Percentiles rank a stretch among this genome's conserved stretches.
Evolutionary conservation across 2,797 vertebrate species (phyloP).

Genomic region (Sebastes alutus): DNA sequence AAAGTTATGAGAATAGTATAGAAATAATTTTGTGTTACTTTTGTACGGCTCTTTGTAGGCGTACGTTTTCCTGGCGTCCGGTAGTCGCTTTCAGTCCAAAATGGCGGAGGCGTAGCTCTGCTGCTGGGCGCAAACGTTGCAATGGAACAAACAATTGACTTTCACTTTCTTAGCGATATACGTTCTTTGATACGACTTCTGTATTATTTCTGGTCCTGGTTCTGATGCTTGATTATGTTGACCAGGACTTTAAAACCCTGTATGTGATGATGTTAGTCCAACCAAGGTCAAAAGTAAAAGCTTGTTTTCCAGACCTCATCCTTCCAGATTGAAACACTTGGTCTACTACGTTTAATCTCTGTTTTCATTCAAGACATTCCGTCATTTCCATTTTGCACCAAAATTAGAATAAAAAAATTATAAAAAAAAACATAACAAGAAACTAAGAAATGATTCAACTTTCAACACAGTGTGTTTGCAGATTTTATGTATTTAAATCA

Average conservation of each 20-base stretch:
- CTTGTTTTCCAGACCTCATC: background rate
- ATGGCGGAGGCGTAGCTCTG: too few relatives aligned
- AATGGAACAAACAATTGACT: too few relatives aligned
- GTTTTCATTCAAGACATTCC: background rate
- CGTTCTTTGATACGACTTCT: background rate
- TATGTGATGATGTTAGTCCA: background rate
- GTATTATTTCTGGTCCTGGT: background rate
- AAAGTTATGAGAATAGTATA: too few relatives aligned
- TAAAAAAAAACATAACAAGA: background rate
- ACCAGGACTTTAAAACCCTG: background rate
- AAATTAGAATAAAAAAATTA: too few relatives aligned
- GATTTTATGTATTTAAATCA: background rate
- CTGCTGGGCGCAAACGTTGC: too few relatives aligned
- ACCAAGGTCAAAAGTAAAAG: too few relatives aligned
- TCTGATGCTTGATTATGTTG: background rate
- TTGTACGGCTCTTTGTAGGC: too few relatives aligned
- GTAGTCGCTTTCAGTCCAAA: too few relatives aligned
- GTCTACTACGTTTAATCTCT: background rate
- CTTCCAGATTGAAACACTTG: background rate
- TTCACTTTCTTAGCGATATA: too few relatives aligned
- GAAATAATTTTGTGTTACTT: too few relatives aligned
- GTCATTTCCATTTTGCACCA: background rate
- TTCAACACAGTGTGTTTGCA: background rate
- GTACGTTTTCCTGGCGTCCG: too few relatives aligned
- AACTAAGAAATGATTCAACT: background rate